Evolutionary conservation across 1,140 invertebrate species (phyloP), one percentile per base, ranked within the genome.

Genomic region (Stratiolaelaps scimitus): DNA sequence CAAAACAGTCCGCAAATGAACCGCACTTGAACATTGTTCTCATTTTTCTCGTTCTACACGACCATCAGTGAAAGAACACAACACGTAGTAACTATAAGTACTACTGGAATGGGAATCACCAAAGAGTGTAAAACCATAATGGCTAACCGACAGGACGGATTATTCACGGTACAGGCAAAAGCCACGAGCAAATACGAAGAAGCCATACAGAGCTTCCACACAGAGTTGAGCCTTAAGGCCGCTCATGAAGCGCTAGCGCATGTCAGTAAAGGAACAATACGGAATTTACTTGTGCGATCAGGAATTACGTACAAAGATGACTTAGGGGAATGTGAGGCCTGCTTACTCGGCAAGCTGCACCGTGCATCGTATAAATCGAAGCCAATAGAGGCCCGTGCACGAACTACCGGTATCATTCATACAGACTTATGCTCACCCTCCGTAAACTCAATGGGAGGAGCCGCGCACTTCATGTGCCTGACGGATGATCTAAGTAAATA

Each of bases 261-360:
- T n/a, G n/a, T n/a, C n/a, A 45, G n/a, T n/a, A n/a, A n/a, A n/a
- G n/a, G n/a, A n/a, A n/a, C n/a, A n/a, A 13, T 13, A 45, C n/a
- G 19, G 44, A 45, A 45, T 45, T 45, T 45, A 45, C n/a, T 45
- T 13, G 19, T 45, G 44, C 13, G 44, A 45, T n/a, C n/a, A 13
- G 44, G 44, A 45, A 48, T 48, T 15, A 28, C 20, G 4, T 48
- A 48, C 47, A 48, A 15, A 4, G 47, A 48, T 48, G 47, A 48
- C 15, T 48, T 5, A 23, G 47, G 28, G 47, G 19, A 48, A 15
- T 48, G 47, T n/a, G n/a, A n/a, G 15, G 19, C 20, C 47, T 48
- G 47, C 19, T 48, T 28, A 48, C 47, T 23, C 7, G 47, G 47
- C 20, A 48, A 48, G 47, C 20, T 48, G 47, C 4, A 7, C 4